phyloP scores from a whole-genome alignment of 64 coral and sea anemone species.

The Dendronephthya gigantea region DNA sequence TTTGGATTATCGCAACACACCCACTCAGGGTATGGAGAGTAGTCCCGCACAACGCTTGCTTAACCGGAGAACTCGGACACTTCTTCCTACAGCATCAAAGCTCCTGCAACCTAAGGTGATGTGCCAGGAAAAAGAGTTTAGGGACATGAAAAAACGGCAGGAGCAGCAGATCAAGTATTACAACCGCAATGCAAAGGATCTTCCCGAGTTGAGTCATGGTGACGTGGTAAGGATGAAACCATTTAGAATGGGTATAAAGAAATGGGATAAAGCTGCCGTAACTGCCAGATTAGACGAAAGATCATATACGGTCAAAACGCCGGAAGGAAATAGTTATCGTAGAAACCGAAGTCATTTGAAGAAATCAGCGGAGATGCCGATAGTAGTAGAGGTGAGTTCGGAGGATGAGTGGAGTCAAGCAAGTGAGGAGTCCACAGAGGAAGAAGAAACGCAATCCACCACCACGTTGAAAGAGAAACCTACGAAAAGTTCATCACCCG shows the following conservation, averaged over 20 bases:
- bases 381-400: background rate
- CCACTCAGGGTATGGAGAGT: conserved; percentile 20
- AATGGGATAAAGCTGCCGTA: conserved; percentile 31
- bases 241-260: background rate
- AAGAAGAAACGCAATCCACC: background rate
- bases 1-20: conserved; percentile 35
- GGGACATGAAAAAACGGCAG: background rate
- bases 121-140: background rate
- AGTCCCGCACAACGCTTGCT: conserved; percentile 27
- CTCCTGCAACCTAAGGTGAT: conserved; percentile 13
- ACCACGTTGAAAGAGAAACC: background rate
- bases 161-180: conserved; percentile 1
- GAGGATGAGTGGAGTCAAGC: background rate
- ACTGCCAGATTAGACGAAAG: background rate
- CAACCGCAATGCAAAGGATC: conserved; percentile 9
- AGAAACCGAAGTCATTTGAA: background rate
- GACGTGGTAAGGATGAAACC: conserved; percentile 36
- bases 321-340: background rate
- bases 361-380: background rate
- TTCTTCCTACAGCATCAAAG: conserved; percentile 17
- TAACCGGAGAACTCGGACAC: conserved; percentile 24
- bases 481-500: background rate
- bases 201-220: background rate
- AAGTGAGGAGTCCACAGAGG: background rate
- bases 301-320: conserved; percentile 13